Conservation (phyloP, 2,797 vertebrate species). For the Hypotaenidia okinawae region DNA sequence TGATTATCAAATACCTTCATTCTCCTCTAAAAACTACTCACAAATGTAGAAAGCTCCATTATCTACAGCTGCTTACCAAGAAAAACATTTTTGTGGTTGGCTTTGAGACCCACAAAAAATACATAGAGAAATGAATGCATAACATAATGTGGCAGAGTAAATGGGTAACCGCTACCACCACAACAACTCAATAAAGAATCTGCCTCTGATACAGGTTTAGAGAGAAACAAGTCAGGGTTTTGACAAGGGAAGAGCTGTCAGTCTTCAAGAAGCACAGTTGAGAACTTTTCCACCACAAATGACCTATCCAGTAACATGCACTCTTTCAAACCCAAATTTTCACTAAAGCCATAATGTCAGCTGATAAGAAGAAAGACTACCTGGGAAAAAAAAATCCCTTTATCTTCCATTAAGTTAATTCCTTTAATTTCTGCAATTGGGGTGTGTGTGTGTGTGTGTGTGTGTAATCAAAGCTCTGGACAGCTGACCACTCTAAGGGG, state of each 20-base stretch:
- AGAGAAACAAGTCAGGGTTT: background rate
- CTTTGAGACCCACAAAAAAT: background rate
- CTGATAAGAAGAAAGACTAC: background rate
- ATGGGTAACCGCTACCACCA: background rate
- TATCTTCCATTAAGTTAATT: background rate
- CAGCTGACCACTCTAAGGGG: background rate
- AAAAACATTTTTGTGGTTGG: background rate
- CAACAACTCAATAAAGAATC: background rate
- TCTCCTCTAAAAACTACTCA: background rate
- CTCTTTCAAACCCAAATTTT: background rate
- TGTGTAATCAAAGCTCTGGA: background rate
- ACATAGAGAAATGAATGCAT: rapidly evolving
- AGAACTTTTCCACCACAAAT: background rate
- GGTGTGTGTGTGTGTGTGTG: too few species aligned
- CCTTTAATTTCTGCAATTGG: background rate
- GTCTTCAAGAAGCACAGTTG: background rate
- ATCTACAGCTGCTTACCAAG: background rate
- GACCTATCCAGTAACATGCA: background rate
- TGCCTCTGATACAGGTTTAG: background rate
- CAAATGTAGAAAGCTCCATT: background rate
- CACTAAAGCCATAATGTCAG: background rate
- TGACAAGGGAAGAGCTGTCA: background rate
- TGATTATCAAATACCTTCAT: background rate
- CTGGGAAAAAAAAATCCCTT: background rate
- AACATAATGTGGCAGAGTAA: background rate